phyloP scores from a whole-genome alignment of 2,797 vertebrate genomes.

The Dermochelys coriacea region DNA sequence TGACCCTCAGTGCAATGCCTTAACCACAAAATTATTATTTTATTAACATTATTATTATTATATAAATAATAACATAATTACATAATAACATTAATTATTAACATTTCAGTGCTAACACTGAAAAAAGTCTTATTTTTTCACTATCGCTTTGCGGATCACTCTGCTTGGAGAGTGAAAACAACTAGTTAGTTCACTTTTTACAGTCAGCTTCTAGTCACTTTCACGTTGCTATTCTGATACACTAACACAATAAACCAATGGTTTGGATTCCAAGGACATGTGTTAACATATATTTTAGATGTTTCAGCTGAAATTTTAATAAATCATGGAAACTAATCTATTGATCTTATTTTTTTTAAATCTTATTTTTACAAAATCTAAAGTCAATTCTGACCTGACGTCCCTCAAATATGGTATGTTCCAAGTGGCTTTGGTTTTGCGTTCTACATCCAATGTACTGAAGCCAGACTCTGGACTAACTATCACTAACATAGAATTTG shows the following conservation, averaged over 20 bases:
- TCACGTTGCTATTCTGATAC: neutral
- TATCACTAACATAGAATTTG: neutral
- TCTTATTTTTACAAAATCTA: neutral
- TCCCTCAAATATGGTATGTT: neutral
- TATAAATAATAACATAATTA: too few species aligned
- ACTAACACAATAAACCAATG: neutral
- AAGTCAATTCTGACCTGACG: neutral
- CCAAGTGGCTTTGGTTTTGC: neutral
- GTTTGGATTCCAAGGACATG: neutral
- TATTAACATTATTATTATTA: too few species aligned
- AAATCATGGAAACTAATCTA: neutral
- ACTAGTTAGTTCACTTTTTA: conserved; percentile 3
- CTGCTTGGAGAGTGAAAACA: conserved; percentile 6
- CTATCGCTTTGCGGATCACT: neutral
- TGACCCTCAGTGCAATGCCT: neutral
- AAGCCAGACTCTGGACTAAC: neutral
- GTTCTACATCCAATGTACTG: neutral
- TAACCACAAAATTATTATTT: neutral
- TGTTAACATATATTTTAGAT: neutral
- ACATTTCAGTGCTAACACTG: neutral
- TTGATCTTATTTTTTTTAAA: neutral
- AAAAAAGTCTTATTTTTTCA: neutral
- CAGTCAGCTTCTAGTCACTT: neutral
- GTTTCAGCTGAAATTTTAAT: neutral
- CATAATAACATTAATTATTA: too few species aligned